Evolutionary conservation across 2,797 vertebrate species (phyloP).

Genomic region (Caiman crocodilus): DNA sequence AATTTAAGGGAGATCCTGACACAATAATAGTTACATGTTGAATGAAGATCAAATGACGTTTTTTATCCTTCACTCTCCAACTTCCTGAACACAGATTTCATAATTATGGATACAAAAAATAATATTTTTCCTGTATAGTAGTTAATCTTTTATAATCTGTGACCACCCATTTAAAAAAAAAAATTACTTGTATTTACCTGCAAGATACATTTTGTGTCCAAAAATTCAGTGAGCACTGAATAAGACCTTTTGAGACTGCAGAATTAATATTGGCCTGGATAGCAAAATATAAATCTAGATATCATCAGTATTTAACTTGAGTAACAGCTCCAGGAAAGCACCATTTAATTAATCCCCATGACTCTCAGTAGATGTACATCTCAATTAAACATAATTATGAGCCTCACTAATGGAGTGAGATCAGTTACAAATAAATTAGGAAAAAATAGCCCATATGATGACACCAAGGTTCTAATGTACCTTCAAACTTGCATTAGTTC

Average conservation of each 20-base stretch:
- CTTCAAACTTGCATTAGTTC: background rate
- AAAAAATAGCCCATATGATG: conserved; percentile 21
- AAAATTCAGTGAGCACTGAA: background rate
- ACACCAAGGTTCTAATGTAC: background rate
- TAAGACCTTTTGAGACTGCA: background rate
- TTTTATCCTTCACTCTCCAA: background rate
- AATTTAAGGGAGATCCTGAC: fast-evolving
- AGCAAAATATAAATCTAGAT: background rate
- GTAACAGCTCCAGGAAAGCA: background rate
- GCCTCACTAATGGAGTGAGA: background rate
- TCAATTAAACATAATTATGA: conserved; percentile 8
- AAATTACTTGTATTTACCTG: background rate
- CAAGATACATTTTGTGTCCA: background rate
- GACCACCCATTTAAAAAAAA: background rate
- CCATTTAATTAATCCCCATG: conserved; percentile 11
- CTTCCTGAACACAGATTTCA: background rate
- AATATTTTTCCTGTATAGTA: background rate
- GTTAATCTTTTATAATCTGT: background rate
- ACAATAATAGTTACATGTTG: background rate
- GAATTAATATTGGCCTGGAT: background rate
- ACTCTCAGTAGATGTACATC: background rate
- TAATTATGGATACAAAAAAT: background rate
- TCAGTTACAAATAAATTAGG: conserved; percentile 12
- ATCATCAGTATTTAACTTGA: background rate
- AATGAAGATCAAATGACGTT: background rate